Evolutionary conservation across 2,888 invertebrate species (phyloP), one percentile per base, ranked within the genome.

Genomic region (Teinopalpus imperialis): DNA sequence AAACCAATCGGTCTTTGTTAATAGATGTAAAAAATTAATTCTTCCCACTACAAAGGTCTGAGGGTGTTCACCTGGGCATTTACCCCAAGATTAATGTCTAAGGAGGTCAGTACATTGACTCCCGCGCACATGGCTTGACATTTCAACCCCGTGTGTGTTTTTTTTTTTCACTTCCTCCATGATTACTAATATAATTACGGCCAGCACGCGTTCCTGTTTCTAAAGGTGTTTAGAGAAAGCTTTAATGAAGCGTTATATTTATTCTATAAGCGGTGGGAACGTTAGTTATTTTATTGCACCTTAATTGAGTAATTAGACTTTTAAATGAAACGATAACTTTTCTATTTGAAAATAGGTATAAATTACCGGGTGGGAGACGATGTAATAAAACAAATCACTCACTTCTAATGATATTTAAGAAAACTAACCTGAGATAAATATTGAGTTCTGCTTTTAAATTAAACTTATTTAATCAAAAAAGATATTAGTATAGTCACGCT

Each of bases 221-320:
- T 61, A 80, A 85, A 85, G 85, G 82, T 85, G 85, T 78, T 77
- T 74, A 78, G 77, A 72, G 82, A 85, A 83, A 85, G 83, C 77
- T 63, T 61, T 71, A 72, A 77, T 75, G 69, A 74, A 71, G 64
- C 63, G 71, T 73, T 72, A 23, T 63, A 66, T 67, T 66, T 51
- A 40, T 51, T 48, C 49, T 35, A 6, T 39, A 31, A 26, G 36
- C 27, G 43, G 29, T 32, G 29, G 43, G 24, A 37, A 36, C 16
- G 27, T 40, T 48, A 40, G 43, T 54, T 56, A 46, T 52, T 46
- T 12, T 31, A 16, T 31, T 31, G 12, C 13, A 5, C 10, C 18
- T 7, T 41, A 21, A 30, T 21, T 30, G 16, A 14, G 7, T 8
- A 2, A 18, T 39, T 20, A 9, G 21, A 39, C 9, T 8, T 13